These are phyloP conservation scores for Tanypteryx hageni DNA, from an alignment of 2,888 invertebrate species.

Conservation along the genomic window DNA sequence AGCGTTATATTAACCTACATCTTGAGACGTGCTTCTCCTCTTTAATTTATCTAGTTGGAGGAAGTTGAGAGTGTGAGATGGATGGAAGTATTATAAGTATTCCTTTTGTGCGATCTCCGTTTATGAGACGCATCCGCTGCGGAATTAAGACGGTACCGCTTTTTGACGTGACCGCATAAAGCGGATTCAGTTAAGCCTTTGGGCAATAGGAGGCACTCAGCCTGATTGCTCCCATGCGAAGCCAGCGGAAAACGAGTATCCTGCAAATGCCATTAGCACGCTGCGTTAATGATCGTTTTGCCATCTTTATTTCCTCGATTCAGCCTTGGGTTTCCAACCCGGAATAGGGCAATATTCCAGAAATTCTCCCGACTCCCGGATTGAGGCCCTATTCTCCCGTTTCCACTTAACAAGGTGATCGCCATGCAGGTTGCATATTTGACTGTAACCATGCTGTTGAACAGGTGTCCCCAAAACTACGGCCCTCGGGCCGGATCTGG, in stretches of 20 bases:
- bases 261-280: background rate
- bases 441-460: no score
- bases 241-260: background rate
- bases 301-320: background rate
- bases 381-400: no score
- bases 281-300: constrained; percentile 21
- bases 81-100: background rate
- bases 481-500: no score
- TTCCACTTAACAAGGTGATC: no score
- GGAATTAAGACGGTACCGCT: background rate
- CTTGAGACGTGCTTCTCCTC: background rate
- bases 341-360: no score
- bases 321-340: no score
- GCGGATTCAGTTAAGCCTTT: background rate
- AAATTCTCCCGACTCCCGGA: no score
- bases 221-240: background rate
- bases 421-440: no score
- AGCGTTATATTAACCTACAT: no score
- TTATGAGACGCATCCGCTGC: background rate
- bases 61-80: background rate
- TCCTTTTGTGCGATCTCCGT: background rate
- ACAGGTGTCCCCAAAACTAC: no score
- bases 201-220: background rate
- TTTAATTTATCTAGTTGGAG: background rate
- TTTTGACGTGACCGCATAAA: background rate